Percentiles rank a stretch among this genome's conserved stretches.
These are phyloP conservation scores for Brachystomella parvula DNA, from an alignment of 1,140 invertebrate genomes.

Conservation along the genomic window DNA sequence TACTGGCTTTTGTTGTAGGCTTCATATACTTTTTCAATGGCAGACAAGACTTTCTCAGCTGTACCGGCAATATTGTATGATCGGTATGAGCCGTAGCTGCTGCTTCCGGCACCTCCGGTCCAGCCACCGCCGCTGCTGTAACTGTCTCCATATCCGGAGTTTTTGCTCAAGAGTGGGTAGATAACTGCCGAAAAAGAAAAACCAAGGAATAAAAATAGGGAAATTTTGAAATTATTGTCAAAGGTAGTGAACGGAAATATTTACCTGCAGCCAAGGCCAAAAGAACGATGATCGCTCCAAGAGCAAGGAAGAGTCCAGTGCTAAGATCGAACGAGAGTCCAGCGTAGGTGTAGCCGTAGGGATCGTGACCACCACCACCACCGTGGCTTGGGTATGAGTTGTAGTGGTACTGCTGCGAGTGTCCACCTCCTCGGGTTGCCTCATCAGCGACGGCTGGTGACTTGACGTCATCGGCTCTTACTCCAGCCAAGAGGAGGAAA, in stretches of 20 bases:
- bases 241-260: not conserved
- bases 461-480: constrained; percentile 29
- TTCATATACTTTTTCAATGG: constrained; percentile 36
- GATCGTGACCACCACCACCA: constrained; percentile 31
- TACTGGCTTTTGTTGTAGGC: constrained; percentile 38
- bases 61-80: constrained; percentile 35
- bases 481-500: constrained; percentile 36
- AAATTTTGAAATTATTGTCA: constrained; percentile 1
- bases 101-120: constrained; percentile 14
- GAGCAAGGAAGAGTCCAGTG: constrained; percentile 38
- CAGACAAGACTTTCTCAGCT: constrained; percentile 35
- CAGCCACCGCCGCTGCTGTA: constrained; percentile 28
- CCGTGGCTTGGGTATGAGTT: constrained; percentile 29
- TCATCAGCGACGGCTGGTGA: constrained; percentile 29
- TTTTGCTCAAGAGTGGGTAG: constrained; percentile 39
- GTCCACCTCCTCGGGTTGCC: constrained; percentile 32
- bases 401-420: constrained; percentile 39
- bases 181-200: constrained; percentile 26
- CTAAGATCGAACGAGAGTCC: constrained; percentile 37
- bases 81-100: constrained; percentile 35
- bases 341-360: constrained; percentile 39
- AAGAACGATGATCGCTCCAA: constrained; percentile 39
- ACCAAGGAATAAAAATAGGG: not conserved
- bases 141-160: constrained; percentile 32
- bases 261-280: constrained; percentile 38